Evolutionary conservation across 1,140 invertebrate genomes (phyloP).

Genomic region (Drosophila mauritiana): DNA sequence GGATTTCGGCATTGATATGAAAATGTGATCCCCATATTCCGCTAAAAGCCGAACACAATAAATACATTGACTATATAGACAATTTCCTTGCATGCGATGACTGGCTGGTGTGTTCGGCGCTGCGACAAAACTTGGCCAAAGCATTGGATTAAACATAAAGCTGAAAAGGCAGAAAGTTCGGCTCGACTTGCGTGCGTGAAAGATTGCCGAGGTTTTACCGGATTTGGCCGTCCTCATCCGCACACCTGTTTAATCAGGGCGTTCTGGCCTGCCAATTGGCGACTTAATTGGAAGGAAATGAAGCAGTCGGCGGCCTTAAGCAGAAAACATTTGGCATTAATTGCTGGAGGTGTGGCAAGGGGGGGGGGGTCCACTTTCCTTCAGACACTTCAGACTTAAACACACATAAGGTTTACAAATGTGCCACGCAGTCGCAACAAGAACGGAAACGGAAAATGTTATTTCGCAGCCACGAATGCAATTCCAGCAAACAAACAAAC

Average conservation of each 20-base stretch:
- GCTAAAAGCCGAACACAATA: neutral
- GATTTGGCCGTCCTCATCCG: neutral
- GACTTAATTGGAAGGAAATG: constrained; percentile 60
- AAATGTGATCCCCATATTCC: neutral
- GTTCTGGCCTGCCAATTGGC: constrained; percentile 49
- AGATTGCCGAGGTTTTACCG: constrained; percentile 7
- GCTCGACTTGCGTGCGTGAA: constrained; percentile 27
- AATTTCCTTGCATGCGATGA: too few relatives aligned
- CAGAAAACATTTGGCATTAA: constrained; percentile 57
- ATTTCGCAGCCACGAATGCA: constrained; percentile 62
- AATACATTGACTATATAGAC: too few relatives aligned
- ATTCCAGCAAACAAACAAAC: constrained; percentile 43
- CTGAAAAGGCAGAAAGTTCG: constrained; percentile 35
- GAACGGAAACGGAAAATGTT: constrained; percentile 47
- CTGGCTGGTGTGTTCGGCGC: neutral
- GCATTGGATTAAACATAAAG: constrained; percentile 59
- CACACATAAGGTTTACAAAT: constrained; percentile 35
- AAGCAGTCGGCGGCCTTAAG: constrained; percentile 33
- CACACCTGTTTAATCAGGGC: constrained; percentile 48
- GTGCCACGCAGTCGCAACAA: constrained; percentile 23
- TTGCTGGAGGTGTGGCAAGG: constrained; percentile 25
- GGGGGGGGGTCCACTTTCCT: neutral
- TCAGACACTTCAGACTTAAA: constrained; percentile 17
- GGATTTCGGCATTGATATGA: too few relatives aligned
- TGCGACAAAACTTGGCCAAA: constrained; percentile 34